A percentile compares a stretch with the other conserved stretches of the same genome.
These are phyloP conservation scores for Marronus borbonicus DNA, from an alignment of 2,888 invertebrate genomes.

Conservation along the genomic window DNA sequence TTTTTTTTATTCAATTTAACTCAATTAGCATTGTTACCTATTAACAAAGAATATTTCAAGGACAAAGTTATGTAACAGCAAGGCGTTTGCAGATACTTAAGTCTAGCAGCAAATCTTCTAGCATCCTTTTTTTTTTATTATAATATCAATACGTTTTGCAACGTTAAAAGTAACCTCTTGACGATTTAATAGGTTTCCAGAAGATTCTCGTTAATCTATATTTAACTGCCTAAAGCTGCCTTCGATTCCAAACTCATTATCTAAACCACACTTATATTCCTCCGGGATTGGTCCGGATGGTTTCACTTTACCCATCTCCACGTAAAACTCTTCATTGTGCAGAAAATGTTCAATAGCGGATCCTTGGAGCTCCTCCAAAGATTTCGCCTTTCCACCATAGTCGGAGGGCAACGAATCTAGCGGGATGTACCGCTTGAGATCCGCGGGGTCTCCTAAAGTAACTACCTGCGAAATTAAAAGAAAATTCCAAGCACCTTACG, in stretches of 20 bases:
- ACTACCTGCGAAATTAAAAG: slow-evolving; percentile 70
- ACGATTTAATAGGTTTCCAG: too few species aligned
- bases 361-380: slow-evolving; percentile 71
- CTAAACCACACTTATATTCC: not conserved
- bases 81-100: too few species aligned
- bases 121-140: too few species aligned
- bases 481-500: not conserved
- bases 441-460: slow-evolving; percentile 72
- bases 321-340: slow-evolving; percentile 73
- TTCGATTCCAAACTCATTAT: slow-evolving; percentile 68
- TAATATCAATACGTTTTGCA: too few species aligned
- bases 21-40: too few species aligned
- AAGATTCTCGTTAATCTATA: slow-evolving; percentile 69
- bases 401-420: slow-evolving; percentile 76
- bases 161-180: too few species aligned
- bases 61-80: too few species aligned
- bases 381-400: slow-evolving; percentile 77
- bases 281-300: slow-evolving; percentile 54
- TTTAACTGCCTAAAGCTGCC: slow-evolving; percentile 78
- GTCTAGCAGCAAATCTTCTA: too few species aligned
- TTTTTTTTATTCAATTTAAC: too few species aligned
- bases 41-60: too few species aligned
- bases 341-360: slow-evolving; percentile 73
- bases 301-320: slow-evolving; percentile 73
- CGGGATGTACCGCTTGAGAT: slow-evolving; percentile 74